Evolutionary conservation across 2,888 invertebrate species (phyloP), one percentile per base, ranked within the genome.

Genomic region (Macrophya alboannulata): DNA sequence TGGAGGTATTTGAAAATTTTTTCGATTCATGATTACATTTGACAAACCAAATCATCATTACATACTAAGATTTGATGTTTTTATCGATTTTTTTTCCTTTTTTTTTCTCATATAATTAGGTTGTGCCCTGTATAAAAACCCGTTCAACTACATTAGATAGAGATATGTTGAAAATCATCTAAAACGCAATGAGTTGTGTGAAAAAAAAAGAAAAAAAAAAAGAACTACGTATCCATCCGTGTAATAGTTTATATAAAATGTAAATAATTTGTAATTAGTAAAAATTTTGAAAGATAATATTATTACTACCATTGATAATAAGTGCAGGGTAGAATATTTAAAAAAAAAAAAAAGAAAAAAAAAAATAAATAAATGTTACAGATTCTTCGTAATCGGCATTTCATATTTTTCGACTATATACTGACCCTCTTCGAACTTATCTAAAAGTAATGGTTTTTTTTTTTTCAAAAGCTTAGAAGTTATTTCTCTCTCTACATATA

Each of bases 241-340:
- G 62, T 62, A 17, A 37, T 68, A 68, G 68, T 8, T 68, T 68
- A 68, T 72, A 76, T 85, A 85, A 21, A 87, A 86, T 90, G 89
- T 89, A 89, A 76, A 89, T 90, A 90, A 88, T 88, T 88, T 88
- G 88, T 89, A 89, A 90, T 87, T 88, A 89, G 84, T 85, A 15
- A 62, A 40, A 81, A 40, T 31, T 55, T 25, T 37, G 4, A n/a
- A 5, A 10, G n/a, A n/a, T 21, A 31, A 31, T 17, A 77, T 51
- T 48, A 55, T 37, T 74, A 74, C 21, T 48, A 74, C 45, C 43
- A 48, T 74, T 43, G 74, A 48, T 43, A n/a, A 12, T 12, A 37
- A 12, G 4, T 5, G 3, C 37, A 37, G 68, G 31, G 68, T 68
- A 37, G 8, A 1, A n/a, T n/a, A n/a, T n/a, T n/a, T n/a, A n/a